Evolutionary conservation across 2,888 invertebrate genomes (phyloP).

Genomic region (Drosophila tanythrix): DNA sequence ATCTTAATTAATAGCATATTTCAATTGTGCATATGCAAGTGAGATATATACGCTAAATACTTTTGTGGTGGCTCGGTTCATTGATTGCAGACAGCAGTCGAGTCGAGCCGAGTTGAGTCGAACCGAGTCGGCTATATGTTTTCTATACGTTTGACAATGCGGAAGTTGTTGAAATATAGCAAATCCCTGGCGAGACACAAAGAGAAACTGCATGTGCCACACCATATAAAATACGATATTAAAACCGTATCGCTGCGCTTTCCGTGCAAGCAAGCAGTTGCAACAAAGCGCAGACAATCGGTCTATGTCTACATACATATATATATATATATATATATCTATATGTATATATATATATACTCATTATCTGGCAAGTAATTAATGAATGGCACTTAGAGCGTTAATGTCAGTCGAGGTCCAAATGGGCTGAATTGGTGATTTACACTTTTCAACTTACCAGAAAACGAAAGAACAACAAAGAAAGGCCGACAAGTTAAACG

Average conservation of each 20-base stretch:
- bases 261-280: constrained; percentile 56
- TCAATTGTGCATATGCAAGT: constrained; percentile 17
- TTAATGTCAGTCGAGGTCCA: constrained; percentile 36
- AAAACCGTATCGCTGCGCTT: constrained; percentile 25
- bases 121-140: constrained; percentile 33
- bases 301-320: constrained; percentile 45
- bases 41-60: constrained; percentile 31
- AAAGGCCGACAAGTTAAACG: constrained; percentile 26
- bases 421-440: constrained; percentile 8
- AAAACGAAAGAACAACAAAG: constrained; percentile 7
- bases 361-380: constrained; percentile 63
- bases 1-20: neutral
- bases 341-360: constrained; percentile 4
- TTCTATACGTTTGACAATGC: constrained; percentile 75
- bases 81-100: constrained; percentile 59
- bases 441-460: constrained; percentile 54
- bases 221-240: constrained; percentile 41
- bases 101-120: neutral
- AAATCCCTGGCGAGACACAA: constrained; percentile 76
- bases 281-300: constrained; percentile 65
- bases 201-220: constrained; percentile 60
- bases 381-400: constrained; percentile 64
- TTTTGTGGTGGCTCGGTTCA: constrained; percentile 60
- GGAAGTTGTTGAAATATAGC: constrained; percentile 75
- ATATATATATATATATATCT: constrained; percentile 15